phyloP scores from a whole-genome alignment of 2,113 vertebrate species.

The Sardina pilchardus region DNA sequence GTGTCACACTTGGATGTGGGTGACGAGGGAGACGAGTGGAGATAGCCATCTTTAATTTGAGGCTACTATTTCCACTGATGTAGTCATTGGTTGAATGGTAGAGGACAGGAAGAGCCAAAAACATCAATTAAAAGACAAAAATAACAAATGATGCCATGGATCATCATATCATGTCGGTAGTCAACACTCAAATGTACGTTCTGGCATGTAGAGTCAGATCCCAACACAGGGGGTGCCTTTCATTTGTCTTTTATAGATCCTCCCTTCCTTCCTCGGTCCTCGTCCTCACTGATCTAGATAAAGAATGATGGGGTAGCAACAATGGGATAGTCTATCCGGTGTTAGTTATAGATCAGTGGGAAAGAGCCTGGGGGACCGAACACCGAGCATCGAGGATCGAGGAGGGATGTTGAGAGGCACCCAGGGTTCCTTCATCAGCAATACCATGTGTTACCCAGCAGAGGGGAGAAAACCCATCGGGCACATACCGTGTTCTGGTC shows the following conservation, averaged over 20 bases:
- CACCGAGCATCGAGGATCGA: too few species aligned
- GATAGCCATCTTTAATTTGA: not conserved
- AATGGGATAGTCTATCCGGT: too few species aligned
- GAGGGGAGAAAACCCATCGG: not conserved
- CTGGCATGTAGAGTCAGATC: not conserved
- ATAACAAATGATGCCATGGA: not conserved
- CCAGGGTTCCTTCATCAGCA: not conserved
- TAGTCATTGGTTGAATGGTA: not conserved
- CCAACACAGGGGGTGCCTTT: too few species aligned
- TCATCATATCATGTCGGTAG: not conserved
- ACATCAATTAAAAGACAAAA: not conserved
- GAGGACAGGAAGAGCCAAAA: not conserved
- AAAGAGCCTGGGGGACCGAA: too few species aligned
- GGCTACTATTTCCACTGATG: not conserved
- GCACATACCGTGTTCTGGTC: conserved; percentile 84
- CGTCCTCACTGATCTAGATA: too few species aligned
- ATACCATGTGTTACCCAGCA: too few species aligned
- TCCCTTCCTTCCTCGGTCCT: too few species aligned
- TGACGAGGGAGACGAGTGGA: not conserved
- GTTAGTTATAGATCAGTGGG: too few species aligned
- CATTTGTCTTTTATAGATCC: too few species aligned
- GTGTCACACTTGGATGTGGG: not conserved
- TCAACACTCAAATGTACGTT: not conserved
- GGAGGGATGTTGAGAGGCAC: not conserved
- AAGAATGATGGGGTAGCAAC: too few species aligned